Conservation (phyloP, 1,140 invertebrate species). For the Habropoda laboriosa region DNA sequence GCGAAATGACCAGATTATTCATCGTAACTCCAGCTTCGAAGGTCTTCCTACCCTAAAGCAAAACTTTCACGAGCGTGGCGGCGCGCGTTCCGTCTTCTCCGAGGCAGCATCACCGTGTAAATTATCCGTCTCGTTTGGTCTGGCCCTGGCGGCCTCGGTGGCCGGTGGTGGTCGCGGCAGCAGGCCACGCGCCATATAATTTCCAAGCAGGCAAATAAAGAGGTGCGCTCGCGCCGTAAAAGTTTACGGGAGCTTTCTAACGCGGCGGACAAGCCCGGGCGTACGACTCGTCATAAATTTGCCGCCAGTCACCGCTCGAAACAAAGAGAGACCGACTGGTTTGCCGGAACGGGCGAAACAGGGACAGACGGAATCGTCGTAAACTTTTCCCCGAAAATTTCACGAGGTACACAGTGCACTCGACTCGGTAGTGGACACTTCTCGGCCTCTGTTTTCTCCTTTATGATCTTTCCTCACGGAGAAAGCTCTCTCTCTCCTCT, state of each 20-base stretch:
- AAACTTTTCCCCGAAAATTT: conserved; percentile 52
- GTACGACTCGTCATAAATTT: conserved; percentile 57
- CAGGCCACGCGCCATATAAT: conserved; percentile 64
- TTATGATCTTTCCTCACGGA: conserved; percentile 10
- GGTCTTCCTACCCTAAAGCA: neutral
- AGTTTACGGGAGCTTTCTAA: conserved; percentile 50
- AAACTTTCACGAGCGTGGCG: neutral
- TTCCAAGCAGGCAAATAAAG: conserved; percentile 49
- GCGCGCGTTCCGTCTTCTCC: neutral
- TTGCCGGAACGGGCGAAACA: too few species aligned
- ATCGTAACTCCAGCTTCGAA: neutral
- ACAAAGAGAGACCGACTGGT: too few species aligned
- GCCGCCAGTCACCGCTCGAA: conserved; percentile 4
- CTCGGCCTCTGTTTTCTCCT: conserved; percentile 23
- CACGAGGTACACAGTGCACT: neutral
- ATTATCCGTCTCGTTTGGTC: conserved; percentile 39
- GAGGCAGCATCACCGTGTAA: conserved; percentile 25
- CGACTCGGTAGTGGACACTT: neutral
- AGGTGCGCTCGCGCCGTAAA: conserved; percentile 39
- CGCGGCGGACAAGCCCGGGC: conserved; percentile 1
- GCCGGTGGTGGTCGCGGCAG: neutral
- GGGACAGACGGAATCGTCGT: neutral
- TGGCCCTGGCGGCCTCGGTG: neutral
- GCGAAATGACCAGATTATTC: neutral
- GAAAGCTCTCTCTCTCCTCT: neutral